Percentiles rank a stretch among this genome's conserved stretches.
These are phyloP conservation scores for Shargacucullia verbasci DNA, from an alignment of 2,888 invertebrate genomes.

Conservation along the genomic window DNA sequence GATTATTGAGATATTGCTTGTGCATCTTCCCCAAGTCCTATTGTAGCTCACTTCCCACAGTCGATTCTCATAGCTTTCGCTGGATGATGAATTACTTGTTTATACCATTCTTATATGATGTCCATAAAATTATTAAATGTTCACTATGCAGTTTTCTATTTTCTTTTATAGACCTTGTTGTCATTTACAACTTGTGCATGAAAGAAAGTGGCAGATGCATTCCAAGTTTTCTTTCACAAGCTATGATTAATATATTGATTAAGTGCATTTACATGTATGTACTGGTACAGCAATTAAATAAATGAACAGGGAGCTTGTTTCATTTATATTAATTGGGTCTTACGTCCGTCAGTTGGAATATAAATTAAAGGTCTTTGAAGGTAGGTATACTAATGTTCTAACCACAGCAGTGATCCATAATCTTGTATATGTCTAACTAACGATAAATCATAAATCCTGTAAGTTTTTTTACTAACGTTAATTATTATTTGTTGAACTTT, in stretches of 20 bases:
- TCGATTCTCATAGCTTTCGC: conserved; percentile 35
- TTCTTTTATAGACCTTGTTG: not conserved
- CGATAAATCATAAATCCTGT: too few species aligned
- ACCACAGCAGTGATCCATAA: too few species aligned
- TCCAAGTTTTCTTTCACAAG: not conserved
- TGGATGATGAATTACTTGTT: conserved; percentile 20
- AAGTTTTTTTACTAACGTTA: too few species aligned
- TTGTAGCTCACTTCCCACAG: conserved; percentile 36
- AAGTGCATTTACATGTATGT: not conserved
- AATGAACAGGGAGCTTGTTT: not conserved
- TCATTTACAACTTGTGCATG: not conserved
- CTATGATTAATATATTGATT: not conserved
- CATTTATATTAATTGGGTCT: not conserved
- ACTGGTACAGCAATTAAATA: not conserved
- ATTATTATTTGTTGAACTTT: too few species aligned
- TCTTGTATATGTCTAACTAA: too few species aligned
- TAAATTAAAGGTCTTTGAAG: too few species aligned
- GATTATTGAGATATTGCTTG: conserved; percentile 8
- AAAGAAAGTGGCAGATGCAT: not conserved
- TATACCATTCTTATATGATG: conserved; percentile 9
- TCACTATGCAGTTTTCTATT: not conserved
- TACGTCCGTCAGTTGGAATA: too few species aligned
- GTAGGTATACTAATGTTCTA: too few species aligned
- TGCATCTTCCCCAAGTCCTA: conserved; percentile 9
- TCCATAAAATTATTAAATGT: conserved; percentile 4